Evolutionary conservation across 2,797 vertebrate species (phyloP).

Genomic region (Poeciliopsis presidionis): DNA sequence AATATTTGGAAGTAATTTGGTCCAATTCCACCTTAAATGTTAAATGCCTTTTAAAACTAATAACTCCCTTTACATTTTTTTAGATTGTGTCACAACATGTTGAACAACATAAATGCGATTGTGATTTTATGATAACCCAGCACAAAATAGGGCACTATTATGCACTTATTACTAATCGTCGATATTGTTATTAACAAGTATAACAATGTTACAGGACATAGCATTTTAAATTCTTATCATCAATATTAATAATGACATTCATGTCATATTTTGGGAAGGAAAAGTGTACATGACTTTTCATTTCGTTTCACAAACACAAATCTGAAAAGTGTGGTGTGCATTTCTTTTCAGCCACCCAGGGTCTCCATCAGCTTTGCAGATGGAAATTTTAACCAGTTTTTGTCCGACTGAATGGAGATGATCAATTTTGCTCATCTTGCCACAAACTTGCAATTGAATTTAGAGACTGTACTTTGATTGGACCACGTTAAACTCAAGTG

Average conservation of each 20-base stretch:
- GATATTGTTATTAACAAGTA: background rate
- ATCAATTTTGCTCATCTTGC: background rate
- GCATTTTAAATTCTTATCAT: background rate
- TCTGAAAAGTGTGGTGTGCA: slow-evolving; percentile 1
- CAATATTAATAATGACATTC: background rate
- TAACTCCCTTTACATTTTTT: too few species aligned
- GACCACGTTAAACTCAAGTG: background rate
- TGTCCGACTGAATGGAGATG: background rate
- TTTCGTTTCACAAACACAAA: background rate
- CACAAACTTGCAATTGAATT: background rate
- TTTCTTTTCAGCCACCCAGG: background rate
- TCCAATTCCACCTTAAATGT: background rate
- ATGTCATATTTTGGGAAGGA: background rate
- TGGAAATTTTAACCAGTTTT: background rate
- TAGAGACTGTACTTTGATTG: background rate
- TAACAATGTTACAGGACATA: background rate
- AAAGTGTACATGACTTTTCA: background rate
- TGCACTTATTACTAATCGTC: background rate
- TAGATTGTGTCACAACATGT: too few species aligned
- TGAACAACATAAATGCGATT: background rate
- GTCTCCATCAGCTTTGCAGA: background rate
- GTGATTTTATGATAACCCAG: background rate
- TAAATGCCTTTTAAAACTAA: too few species aligned
- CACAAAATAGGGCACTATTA: background rate
- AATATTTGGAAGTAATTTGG: too few species aligned